Percentiles rank a stretch among this genome's conserved stretches.
These are phyloP conservation scores for Drosophila ercepeae DNA, from an alignment of 1,140 invertebrate genomes.

Conservation along the genomic window DNA sequence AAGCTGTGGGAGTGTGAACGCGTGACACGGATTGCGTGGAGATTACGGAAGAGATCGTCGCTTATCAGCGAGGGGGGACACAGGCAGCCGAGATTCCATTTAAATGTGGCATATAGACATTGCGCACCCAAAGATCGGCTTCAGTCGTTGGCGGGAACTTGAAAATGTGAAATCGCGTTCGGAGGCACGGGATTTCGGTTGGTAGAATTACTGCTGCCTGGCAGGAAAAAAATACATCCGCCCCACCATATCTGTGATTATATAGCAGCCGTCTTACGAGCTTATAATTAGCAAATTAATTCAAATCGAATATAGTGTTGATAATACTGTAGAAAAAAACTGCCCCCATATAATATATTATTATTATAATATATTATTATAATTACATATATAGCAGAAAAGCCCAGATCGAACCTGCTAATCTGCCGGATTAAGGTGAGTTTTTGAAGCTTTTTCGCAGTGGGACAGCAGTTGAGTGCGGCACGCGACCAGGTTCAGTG, in stretches of 20 bases:
- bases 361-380: slow-evolving; percentile 7
- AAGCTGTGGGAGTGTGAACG: slow-evolving; percentile 22
- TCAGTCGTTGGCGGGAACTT: slow-evolving; percentile 61
- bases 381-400: not conserved
- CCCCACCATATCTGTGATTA: slow-evolving; percentile 62
- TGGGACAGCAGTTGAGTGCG: slow-evolving; percentile 15
- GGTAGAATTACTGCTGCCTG: slow-evolving; percentile 27
- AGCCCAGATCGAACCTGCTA: slow-evolving; percentile 18
- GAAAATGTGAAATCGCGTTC: slow-evolving; percentile 69
- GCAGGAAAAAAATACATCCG: slow-evolving; percentile 41
- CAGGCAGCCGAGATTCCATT: slow-evolving; percentile 6
- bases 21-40: slow-evolving; percentile 38
- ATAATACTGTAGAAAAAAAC: slow-evolving; percentile 28
- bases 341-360: too few relatives aligned
- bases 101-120: slow-evolving; percentile 35
- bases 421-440: slow-evolving; percentile 61
- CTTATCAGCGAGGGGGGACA: slow-evolving; percentile 39
- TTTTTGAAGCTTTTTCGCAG: slow-evolving; percentile 1
- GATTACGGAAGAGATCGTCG: slow-evolving; percentile 38
- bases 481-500: slow-evolving; percentile 59
- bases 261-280: slow-evolving; percentile 34
- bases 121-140: slow-evolving; percentile 6
- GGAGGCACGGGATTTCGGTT: slow-evolving; percentile 20
- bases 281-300: slow-evolving; percentile 16
- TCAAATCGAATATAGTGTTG: slow-evolving; percentile 29